Evolutionary conservation across 30 jellyfish, hydroid and myxozoan species (phyloP).

Genomic region (Cassiopea xamachana): DNA sequence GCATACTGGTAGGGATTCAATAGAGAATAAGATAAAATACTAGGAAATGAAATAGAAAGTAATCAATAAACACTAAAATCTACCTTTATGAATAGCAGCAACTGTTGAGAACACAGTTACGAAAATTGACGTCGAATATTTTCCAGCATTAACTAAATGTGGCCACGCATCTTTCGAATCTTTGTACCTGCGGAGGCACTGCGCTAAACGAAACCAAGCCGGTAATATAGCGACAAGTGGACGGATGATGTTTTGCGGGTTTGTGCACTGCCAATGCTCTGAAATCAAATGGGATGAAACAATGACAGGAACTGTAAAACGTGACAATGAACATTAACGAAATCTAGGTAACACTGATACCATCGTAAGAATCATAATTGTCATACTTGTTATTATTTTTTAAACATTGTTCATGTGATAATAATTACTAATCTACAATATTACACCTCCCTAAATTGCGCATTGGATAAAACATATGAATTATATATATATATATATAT

Average conservation of each 20-base stretch:
- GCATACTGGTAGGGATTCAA: no score
- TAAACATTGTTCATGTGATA: no score
- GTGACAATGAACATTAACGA: no score
- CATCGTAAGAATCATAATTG: background rate
- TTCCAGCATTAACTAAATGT: constrained; percentile 98
- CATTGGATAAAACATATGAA: no score
- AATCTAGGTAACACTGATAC: background rate
- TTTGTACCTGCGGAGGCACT: constrained; percentile 94
- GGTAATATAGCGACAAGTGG: constrained; percentile 94
- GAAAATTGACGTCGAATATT: constrained; percentile 91
- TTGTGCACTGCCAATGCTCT: constrained; percentile 84
- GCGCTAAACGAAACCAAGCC: constrained; percentile 99
- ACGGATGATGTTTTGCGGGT: constrained; percentile 80
- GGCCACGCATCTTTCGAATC: constrained; percentile 97
- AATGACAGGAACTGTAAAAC: background rate
- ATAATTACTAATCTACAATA: no score
- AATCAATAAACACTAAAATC: no score
- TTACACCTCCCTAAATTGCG: no score
- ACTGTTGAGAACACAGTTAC: constrained; percentile 89
- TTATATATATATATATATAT: no score
- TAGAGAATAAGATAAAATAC: no score
- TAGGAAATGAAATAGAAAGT: no score
- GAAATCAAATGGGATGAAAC: constrained; percentile 2
- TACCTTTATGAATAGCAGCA: constrained; percentile 87
- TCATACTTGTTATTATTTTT: no score